Base-by-base conservation (phyloP, 2,888 invertebrate species). In the Drosophila heteroneura region DNA sequence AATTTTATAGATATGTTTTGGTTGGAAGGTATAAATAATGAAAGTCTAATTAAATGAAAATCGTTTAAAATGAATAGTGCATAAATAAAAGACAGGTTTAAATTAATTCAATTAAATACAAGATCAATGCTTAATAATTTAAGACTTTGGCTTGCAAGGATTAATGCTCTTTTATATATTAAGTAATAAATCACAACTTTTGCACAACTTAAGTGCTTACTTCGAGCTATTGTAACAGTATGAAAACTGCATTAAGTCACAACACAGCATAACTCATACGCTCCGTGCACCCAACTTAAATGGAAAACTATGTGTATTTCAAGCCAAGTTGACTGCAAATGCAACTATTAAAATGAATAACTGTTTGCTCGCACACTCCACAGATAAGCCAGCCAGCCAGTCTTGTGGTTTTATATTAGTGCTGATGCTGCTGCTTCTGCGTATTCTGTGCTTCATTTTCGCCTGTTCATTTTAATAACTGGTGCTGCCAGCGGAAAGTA, bases 401-500 rank as follows among this genome's bases (percentile, higher is more conserved):
- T 28, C 66, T 56, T 76, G 76, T 52, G 70, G 74, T 39, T 63
- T 69, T 57, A 63, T 74, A 68, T 74, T 58, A 65, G 57, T 70
- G 70, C 61, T 53, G 70, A 44, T 56, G 52, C 71, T 56, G 56
- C 57, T 58, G 35, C 70, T 44, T 51, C 70, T 68, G 58, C 57
- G 53, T 39, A 2, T 26, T 47, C 53, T 57, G 19, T 51, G 41
- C 44, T 22, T n/a, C 0, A 9, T 28, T 53, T 58, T n/a, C 39
- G 26, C 16, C 74, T 51, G 71, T 74, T 56, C 61, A 66, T 71
- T 78, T 85, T 83, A 85, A 85, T 81, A 81, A 81, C 83, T 75
- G 73, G 70, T 63, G 70, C 71, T 68, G 56, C 62, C 54, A 72
- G 67, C 70, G 82, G 75, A 84, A 84, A 85, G 82, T 89, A 82